phyloP scores from a whole-genome alignment of 2,888 invertebrate species.

The Drosophila birchii region DNA sequence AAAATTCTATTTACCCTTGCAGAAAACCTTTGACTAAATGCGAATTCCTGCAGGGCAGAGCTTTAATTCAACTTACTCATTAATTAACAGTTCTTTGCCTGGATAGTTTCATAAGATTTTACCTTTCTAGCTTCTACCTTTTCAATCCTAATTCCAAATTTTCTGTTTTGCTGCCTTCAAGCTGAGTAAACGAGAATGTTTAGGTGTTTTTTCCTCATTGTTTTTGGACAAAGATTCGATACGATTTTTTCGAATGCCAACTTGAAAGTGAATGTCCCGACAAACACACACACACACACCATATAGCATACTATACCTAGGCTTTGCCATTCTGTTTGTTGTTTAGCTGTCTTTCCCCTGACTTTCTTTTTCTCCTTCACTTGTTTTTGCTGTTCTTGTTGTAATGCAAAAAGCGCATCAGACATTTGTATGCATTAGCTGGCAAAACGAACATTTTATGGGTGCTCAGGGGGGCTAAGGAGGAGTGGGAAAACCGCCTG shows the following conservation, averaged over 20 bases:
- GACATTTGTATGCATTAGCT: slow-evolving; percentile 79
- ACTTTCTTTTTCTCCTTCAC: slow-evolving; percentile 21
- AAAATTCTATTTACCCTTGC: too few species aligned
- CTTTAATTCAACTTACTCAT: not conserved
- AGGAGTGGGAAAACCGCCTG: slow-evolving; percentile 2
- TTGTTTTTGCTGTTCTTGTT: slow-evolving; percentile 52
- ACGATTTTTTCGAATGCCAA: slow-evolving; percentile 48
- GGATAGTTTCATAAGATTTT: not conserved
- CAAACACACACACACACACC: slow-evolving; percentile 3
- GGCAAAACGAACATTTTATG: slow-evolving; percentile 78
- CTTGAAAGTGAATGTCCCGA: slow-evolving; percentile 60
- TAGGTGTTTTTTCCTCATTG: slow-evolving; percentile 10
- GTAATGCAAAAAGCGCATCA: slow-evolving; percentile 77
- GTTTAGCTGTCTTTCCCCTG: slow-evolving; percentile 31
- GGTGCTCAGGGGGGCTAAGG: slow-evolving; percentile 32
- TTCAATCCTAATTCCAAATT: not conserved
- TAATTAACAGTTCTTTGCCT: not conserved
- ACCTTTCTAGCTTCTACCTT: not conserved
- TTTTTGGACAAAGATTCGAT: slow-evolving; percentile 27
- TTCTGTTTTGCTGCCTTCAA: not conserved
- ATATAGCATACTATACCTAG: not conserved
- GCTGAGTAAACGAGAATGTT: slow-evolving; percentile 2
- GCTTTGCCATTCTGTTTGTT: slow-evolving; percentile 40
- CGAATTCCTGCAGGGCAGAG: not conserved
- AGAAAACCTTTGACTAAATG: not conserved